phyloP scores from a whole-genome alignment of 1,140 invertebrate species.

The Leucophenga varia region DNA sequence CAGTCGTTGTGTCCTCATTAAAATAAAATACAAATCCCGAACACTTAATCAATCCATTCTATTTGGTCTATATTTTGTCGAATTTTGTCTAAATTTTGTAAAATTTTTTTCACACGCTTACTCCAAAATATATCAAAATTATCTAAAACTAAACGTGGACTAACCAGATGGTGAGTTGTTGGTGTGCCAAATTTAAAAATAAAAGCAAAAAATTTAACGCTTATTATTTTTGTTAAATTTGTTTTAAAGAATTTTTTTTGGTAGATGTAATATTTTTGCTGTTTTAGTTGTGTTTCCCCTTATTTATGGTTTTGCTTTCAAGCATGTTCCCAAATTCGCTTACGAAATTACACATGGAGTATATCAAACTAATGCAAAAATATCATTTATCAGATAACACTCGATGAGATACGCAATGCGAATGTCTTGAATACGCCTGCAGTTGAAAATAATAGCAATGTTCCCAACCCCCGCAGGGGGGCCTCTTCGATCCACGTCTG shows the following conservation, averaged over 20 bases:
- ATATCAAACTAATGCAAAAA: too few species aligned
- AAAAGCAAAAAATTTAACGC: too few species aligned
- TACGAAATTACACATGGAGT: too few species aligned
- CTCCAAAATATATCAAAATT: conserved; percentile 11
- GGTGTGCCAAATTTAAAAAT: too few species aligned
- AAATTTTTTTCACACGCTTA: conserved; percentile 36
- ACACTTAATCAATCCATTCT: conserved; percentile 5
- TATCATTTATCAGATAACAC: conserved; percentile 59
- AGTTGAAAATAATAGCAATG: conserved; percentile 54
- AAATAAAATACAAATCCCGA: conserved; percentile 16
- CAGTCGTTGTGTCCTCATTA: not conserved
- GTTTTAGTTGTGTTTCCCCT: too few species aligned
- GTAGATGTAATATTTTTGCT: too few species aligned
- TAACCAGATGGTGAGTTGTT: conserved; percentile 44
- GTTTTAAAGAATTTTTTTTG: too few species aligned
- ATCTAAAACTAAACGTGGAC: conserved; percentile 17
- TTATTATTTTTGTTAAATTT: too few species aligned
- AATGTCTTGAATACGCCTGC: conserved; percentile 52
- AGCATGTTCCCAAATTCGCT: too few species aligned
- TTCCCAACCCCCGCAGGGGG: conserved; percentile 53
- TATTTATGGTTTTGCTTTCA: too few species aligned
- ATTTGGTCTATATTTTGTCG: conserved; percentile 13
- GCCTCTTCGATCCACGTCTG: conserved; percentile 79
- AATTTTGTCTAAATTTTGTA: conserved; percentile 36
- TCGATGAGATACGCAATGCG: conserved; percentile 60